These are phyloP conservation scores for Echinops telfairi DNA, from an alignment of 2,113 vertebrate species.

Conservation along the genomic window DNA sequence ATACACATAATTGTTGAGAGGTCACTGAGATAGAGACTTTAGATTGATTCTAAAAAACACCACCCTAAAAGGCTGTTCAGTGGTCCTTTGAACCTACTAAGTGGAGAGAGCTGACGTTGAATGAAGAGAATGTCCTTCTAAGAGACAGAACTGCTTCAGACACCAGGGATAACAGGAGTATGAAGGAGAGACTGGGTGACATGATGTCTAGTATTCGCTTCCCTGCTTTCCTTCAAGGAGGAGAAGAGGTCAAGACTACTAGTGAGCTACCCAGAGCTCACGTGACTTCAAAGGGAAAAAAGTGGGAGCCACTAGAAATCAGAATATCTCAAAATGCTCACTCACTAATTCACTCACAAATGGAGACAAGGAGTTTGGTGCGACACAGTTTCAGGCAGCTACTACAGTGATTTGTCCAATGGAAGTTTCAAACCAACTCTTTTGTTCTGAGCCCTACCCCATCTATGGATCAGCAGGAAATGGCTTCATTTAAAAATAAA, in stretches of 20 bases:
- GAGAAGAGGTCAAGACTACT: not conserved
- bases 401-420: not conserved
- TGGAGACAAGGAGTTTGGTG: not conserved
- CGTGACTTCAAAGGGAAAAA: not conserved
- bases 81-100: too few relatives aligned
- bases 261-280: not conserved
- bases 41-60: not conserved
- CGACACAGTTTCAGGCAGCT: not conserved
- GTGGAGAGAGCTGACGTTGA: not conserved
- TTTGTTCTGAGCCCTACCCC: not conserved
- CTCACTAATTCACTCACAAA: not conserved
- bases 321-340: not conserved
- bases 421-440: not conserved
- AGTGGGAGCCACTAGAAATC: not conserved
- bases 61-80: not conserved
- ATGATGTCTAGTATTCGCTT: not conserved
- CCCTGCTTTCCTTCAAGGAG: not conserved
- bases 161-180: not conserved
- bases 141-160: not conserved
- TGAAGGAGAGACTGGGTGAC: not conserved
- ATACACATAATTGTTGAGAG: not conserved
- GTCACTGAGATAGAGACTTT: not conserved
- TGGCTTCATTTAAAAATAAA: conserved; percentile 8
- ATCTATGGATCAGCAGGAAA: conserved; percentile 6
- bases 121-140: not conserved